Base-by-base conservation (phyloP, 2,113 vertebrate species). In the Barnardius zonarius region DNA sequence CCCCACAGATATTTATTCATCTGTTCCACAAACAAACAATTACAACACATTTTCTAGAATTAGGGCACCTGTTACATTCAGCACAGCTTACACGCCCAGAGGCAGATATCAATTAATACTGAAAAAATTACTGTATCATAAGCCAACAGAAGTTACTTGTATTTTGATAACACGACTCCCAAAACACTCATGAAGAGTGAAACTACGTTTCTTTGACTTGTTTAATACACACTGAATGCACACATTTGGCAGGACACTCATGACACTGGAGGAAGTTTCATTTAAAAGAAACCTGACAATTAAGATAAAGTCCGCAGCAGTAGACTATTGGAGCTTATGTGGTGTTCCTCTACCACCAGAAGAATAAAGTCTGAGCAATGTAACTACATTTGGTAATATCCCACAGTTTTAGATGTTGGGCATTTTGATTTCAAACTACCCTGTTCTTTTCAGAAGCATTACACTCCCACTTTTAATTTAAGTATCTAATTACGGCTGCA, bases 1-100 rank as follows among this genome's bases (percentile, higher is more conserved):
- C 93, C 97, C 96, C 92, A 93, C 92, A 97, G 96, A 96, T 97
- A 98, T 96, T 97, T 96, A 97, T 96, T 98, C 96, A 97, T 97
- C 95, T 96, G 92, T 93, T 98, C 68, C 24, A 98, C 95, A 97
- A 97, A 98, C 96, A 98, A 98, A 98, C 97, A 98, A 98, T 98
- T 97, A 98, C 82, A 96, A 96, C 92, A 92, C 82, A 97, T 97
- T 98, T 98, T 96, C 90, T 88, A 82, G 93, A 98, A 97, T 97
- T 94, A 97, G 85, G 91, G 93, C 93, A 98, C 97, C 96, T 98
- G 98, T 97, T 98, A 97, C 85, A 96, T 92, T 96, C 96, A 0
- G 87, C 83, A 97, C 84, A 94, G 92, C 49, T 96, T 96, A 97
- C 80, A 94, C 3, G 25, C 90, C 96, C 93, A 87, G 72, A 96